Evolutionary conservation across 2,888 invertebrate genomes (phyloP), one percentile per base, ranked within the genome.

Genomic region (Erebia epiphron): DNA sequence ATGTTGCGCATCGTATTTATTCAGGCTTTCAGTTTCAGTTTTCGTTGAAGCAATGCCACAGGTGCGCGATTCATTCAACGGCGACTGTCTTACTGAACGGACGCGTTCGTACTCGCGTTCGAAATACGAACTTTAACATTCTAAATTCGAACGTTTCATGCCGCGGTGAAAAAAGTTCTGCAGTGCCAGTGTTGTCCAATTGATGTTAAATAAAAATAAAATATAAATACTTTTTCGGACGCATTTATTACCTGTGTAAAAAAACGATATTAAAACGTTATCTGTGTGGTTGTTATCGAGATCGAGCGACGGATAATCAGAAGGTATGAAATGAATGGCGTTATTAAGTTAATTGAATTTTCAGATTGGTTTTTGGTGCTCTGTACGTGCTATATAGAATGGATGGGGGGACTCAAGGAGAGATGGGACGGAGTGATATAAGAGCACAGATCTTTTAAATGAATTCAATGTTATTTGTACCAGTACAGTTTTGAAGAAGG

Each of bases 1-100:
- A 52, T 9, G 9, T 8, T 52, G 9, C 8, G 52, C 54, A 10
- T 54, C 18, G 10, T 16, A 16, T 54, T 16, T 52, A 7, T 54
- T 26, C 49, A 50, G 35, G 26, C 52, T 64, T 41, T 41, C 1
- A 11, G 52, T 16, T 69, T 64, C 64, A 69, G 69, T 69, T 57
- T 69, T n/a, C 65, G 52, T 46, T 67, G 49, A 64, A 74, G 75
- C 72, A 68, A 63, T 26, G 71, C 72, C 86, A 90, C 90, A 90
- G 91, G 90, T 90, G 90, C 87, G 78, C 79, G 49, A 58, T 67
- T 73, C 87, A 89, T 87, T 88, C 86, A 84, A 85, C 85, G 82
- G 77, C 79, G 79, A 77, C 73, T 83, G 81, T 80, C 85, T 84
- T 73, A 74, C 77, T 74, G 77, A 83, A 76, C 85, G 85, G 85